These are phyloP conservation scores for Mylabris phalerata DNA, from an alignment of 1,140 invertebrate genomes.

Conservation along the genomic window DNA sequence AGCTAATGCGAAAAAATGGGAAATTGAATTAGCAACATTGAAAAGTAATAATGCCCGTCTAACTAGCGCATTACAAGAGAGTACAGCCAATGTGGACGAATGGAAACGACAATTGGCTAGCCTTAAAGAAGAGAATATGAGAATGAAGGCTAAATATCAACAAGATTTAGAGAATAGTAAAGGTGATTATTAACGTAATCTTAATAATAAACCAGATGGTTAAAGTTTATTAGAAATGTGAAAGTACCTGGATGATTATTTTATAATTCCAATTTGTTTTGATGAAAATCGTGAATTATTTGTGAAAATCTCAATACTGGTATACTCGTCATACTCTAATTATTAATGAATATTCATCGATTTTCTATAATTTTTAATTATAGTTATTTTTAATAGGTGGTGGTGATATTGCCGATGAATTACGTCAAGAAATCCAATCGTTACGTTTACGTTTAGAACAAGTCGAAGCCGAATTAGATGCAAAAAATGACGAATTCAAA, in stretches of 20 bases:
- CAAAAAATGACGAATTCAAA: conserved; percentile 72
- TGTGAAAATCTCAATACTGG: too few relatives aligned
- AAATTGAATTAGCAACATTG: conserved; percentile 90
- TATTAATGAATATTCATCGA: too few relatives aligned
- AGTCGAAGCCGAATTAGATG: conserved; percentile 66
- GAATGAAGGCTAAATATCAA: conserved; percentile 70
- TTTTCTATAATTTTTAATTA: too few relatives aligned
- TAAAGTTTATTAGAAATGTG: too few relatives aligned
- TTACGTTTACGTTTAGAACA: conserved; percentile 68
- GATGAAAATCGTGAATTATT: too few relatives aligned
- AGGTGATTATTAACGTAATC: conserved; percentile 37
- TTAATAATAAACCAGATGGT: too few relatives aligned
- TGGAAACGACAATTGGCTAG: conserved; percentile 95
- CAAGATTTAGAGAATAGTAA: conserved; percentile 66
- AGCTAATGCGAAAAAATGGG: conserved; percentile 97
- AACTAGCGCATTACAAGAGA: conserved; percentile 93
- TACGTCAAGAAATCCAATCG: conserved; percentile 53
- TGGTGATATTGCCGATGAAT: conserved; percentile 41
- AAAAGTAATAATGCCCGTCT: conserved; percentile 94
- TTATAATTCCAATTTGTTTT: too few relatives aligned
- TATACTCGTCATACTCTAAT: too few relatives aligned
- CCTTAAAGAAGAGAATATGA: conserved; percentile 92
- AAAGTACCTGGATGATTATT: too few relatives aligned
- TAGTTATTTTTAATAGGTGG: conserved; percentile 31
- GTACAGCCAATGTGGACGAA: conserved; percentile 95